phyloP scores from a whole-genome alignment of 2,113 vertebrate genomes.

The Cynopterus brachyotis region DNA sequence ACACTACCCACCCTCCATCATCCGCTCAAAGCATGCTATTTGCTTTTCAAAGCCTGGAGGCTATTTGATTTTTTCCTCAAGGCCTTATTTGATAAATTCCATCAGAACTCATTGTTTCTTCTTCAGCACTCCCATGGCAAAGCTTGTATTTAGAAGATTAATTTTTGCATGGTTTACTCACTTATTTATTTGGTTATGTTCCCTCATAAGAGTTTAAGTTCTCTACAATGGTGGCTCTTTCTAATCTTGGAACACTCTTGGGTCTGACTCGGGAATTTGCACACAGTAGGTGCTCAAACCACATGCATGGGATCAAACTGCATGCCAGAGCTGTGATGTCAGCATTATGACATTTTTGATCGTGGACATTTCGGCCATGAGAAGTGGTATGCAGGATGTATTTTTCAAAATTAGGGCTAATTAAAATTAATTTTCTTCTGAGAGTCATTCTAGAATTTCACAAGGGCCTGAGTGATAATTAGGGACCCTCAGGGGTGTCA shows the following conservation, averaged over 20 bases:
- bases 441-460: constrained; percentile 56
- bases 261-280: not conserved
- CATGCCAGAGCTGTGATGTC: not conserved
- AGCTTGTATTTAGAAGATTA: constrained; percentile 50
- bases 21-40: not conserved
- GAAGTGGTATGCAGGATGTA: not conserved
- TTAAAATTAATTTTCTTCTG: constrained; percentile 68
- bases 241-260: not conserved
- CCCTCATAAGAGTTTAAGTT: not conserved
- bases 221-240: not conserved
- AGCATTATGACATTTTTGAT: not conserved
- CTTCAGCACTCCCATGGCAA: not conserved
- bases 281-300: not conserved
- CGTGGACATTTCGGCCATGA: not conserved
- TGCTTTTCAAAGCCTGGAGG: not conserved
- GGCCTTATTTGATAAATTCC: not conserved
- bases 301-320: not conserved
- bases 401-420: constrained; percentile 63
- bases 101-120: constrained; percentile 28
- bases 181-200: not conserved
- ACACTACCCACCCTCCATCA: fast-evolving
- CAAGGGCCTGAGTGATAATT: constrained; percentile 26
- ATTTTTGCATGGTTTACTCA: constrained; percentile 28
- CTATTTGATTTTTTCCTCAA: not conserved
- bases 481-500: constrained; percentile 46